These are phyloP conservation scores for Oxycera nigricornis DNA, from an alignment of 2,888 invertebrate species.

Conservation along the genomic window DNA sequence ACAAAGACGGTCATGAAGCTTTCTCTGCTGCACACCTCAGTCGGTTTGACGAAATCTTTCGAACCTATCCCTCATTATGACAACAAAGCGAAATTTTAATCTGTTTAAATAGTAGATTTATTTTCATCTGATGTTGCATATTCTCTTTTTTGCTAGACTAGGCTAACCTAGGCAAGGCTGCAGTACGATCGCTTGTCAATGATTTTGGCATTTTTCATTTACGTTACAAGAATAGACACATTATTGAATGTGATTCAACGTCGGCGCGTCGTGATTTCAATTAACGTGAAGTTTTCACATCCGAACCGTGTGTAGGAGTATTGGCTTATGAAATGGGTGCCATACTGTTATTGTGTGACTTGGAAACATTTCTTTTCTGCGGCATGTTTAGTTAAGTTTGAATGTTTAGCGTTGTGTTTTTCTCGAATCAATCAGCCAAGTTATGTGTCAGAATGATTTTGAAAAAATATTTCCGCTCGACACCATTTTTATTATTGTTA, in stretches of 20 bases:
- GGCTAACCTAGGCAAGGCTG: not conserved
- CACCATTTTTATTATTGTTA: too few species aligned
- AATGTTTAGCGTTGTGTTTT: too few species aligned
- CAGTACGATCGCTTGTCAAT: not conserved
- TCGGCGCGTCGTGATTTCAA: slow-evolving; percentile 33
- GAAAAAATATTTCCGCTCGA: too few species aligned
- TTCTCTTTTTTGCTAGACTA: not conserved
- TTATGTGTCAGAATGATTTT: too few species aligned
- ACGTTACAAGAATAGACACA: too few species aligned
- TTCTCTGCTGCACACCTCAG: too few species aligned
- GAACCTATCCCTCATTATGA: slow-evolving; percentile 37
- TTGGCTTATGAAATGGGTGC: slow-evolving; percentile 13
- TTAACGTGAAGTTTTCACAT: slow-evolving; percentile 28
- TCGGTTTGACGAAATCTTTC: too few species aligned
- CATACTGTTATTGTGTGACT: not conserved
- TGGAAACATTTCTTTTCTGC: not conserved
- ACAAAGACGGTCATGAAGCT: too few species aligned
- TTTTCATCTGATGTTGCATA: not conserved
- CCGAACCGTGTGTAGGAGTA: too few species aligned
- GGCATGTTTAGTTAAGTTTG: too few species aligned
- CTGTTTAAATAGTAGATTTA: slow-evolving; percentile 31
- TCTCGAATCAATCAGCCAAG: too few species aligned
- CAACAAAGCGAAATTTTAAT: slow-evolving; percentile 39
- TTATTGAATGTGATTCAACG: not conserved
- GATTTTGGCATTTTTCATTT: too few species aligned